Conservation (phyloP, 1,140 invertebrate species). For the Pseudomyrmex pallidus region DNA sequence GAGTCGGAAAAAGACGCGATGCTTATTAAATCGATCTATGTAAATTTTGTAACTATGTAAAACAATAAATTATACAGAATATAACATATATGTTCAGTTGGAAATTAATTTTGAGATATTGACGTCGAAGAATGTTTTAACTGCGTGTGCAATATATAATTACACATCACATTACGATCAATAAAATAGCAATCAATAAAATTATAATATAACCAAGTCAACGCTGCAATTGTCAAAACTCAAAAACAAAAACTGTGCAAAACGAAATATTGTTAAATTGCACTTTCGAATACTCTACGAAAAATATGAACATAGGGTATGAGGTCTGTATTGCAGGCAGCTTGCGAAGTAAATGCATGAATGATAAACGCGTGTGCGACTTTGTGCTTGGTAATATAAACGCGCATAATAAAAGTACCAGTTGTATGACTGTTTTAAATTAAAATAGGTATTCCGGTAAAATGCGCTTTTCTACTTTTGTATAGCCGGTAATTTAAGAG, state of each 20-base stretch:
- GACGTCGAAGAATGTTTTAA: neutral
- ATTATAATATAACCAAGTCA: neutral
- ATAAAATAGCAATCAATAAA: no score
- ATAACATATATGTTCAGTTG: neutral
- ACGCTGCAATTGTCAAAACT: neutral
- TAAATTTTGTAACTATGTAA: neutral
- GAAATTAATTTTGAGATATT: neutral
- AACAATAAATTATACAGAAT: neutral
- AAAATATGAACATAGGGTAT: neutral
- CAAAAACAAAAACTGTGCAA: neutral
- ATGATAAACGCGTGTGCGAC: slow-evolving; percentile 24
- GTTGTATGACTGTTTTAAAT: slow-evolving; percentile 17
- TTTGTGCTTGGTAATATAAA: slow-evolving; percentile 19
- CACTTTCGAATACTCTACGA: neutral
- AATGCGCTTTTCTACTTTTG: slow-evolving; percentile 16
- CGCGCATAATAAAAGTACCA: slow-evolving; percentile 23
- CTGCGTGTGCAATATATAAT: neutral
- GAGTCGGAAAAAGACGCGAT: neutral
- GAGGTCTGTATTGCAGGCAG: slow-evolving; percentile 11
- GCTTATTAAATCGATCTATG: slow-evolving; percentile 15
- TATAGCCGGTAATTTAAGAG: slow-evolving; percentile 43
- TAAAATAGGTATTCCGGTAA: slow-evolving; percentile 35
- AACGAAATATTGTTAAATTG: neutral
- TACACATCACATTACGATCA: neutral
- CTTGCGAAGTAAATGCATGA: neutral